phyloP scores from a whole-genome alignment of 2,888 invertebrate genomes.

The Drosophila bunnanda region DNA sequence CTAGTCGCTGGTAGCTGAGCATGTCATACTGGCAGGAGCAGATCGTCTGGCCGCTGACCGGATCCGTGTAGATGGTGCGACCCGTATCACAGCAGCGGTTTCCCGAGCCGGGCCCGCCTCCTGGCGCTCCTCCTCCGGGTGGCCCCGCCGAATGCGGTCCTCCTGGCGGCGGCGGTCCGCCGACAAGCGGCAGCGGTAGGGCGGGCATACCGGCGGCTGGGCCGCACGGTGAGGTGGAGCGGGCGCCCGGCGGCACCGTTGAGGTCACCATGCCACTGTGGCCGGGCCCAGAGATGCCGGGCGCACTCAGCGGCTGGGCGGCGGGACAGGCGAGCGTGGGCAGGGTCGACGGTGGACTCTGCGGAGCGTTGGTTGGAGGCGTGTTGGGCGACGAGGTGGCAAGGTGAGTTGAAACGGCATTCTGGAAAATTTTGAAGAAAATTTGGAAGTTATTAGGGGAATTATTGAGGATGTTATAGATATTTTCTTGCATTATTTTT shows the following conservation, averaged over 20 bases:
- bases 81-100: conserved; percentile 95
- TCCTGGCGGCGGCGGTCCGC: conserved; percentile 43
- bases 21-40: conserved; percentile 96
- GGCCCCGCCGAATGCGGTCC: conserved; percentile 40
- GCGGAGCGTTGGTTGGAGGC: conserved; percentile 78
- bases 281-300: conserved; percentile 43
- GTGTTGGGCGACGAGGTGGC: conserved; percentile 89
- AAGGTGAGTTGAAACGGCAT: conserved; percentile 89
- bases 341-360: conserved; percentile 84
- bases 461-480: background rate
- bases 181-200: conserved; percentile 76
- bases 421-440: conserved; percentile 70
- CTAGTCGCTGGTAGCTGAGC: conserved; percentile 91
- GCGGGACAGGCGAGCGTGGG: conserved; percentile 65
- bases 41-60: conserved; percentile 93
- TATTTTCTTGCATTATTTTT: background rate
- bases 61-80: conserved; percentile 95
- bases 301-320: conserved; percentile 54
- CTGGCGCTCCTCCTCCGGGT: conserved; percentile 30
- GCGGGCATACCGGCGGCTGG: conserved; percentile 71
- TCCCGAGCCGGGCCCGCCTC: conserved; percentile 23
- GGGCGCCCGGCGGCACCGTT: conserved; percentile 85
- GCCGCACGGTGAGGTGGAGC: conserved; percentile 86
- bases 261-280: conserved; percentile 85
- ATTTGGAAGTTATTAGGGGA: background rate